These are phyloP conservation scores for Brachypodius melanocephalos DNA, from an alignment of 2,113 vertebrate genomes.

Conservation along the genomic window DNA sequence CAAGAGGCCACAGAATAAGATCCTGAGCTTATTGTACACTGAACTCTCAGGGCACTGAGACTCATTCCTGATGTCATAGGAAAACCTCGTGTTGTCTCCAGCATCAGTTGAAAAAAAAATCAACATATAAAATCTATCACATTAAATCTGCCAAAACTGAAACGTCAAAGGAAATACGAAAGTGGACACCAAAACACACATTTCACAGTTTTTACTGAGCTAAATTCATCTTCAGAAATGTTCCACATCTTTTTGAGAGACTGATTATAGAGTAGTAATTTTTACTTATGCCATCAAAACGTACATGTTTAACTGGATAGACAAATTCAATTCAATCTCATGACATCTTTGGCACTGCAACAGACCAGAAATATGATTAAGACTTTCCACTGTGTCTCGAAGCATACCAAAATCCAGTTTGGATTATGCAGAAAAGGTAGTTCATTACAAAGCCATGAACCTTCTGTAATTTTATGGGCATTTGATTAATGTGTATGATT, in stretches of 20 bases:
- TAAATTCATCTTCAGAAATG: neutral
- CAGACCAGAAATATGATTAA: neutral
- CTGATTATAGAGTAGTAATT: neutral
- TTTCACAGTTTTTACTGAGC: neutral
- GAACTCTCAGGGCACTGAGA: neutral
- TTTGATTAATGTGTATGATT: rapidly evolving
- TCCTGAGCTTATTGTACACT: rapidly evolving
- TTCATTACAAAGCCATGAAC: neutral
- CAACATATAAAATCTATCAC: no score
- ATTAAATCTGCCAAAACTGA: neutral
- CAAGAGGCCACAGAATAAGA: neutral
- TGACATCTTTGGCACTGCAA: neutral
- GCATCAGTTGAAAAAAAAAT: neutral
- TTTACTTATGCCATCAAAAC: neutral
- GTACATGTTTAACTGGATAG: rapidly evolving
- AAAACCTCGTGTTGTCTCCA: neutral
- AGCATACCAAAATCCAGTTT: neutral
- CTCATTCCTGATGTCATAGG: neutral
- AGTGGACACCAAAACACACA: neutral
- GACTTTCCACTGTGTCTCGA: neutral
- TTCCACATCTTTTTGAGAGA: neutral
- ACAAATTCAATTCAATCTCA: neutral
- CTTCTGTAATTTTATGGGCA: neutral
- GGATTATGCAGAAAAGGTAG: rapidly evolving
- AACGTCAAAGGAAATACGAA: neutral